Conservation (phyloP, 2,113 vertebrate genomes). For the Chrysemys picta region DNA sequence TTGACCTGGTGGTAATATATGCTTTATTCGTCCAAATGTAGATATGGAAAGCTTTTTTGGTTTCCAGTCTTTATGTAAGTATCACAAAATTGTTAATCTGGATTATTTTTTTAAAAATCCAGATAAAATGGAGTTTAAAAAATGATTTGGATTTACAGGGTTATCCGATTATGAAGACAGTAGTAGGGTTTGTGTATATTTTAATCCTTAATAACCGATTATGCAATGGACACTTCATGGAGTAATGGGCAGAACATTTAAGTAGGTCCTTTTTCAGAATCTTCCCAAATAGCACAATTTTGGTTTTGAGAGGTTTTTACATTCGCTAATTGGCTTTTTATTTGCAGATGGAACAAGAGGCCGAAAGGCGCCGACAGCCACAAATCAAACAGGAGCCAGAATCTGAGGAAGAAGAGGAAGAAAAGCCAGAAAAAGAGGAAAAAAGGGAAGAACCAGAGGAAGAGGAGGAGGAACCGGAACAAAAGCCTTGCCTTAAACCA, state of each 20-base stretch:
- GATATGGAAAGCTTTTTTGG: background rate
- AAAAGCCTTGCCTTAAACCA: constrained; percentile 94
- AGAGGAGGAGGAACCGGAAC: constrained; percentile 87
- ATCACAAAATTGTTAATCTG: background rate
- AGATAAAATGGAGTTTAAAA: background rate
- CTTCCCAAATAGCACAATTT: background rate
- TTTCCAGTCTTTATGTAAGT: background rate
- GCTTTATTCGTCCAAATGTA: background rate
- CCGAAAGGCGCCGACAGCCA: constrained; percentile 92
- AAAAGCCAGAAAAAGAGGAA: constrained; percentile 91
- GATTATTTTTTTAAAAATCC: background rate
- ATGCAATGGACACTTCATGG: background rate
- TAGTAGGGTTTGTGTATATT: background rate
- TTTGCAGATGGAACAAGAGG: constrained; percentile 97
- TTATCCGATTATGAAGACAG: background rate
- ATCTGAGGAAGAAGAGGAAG: constrained; percentile 86
- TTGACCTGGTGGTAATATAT: background rate
- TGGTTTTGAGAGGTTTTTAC: background rate
- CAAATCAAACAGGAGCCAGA: constrained; percentile 91
- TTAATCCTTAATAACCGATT: background rate
- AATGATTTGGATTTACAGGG: background rate
- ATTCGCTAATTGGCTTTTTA: constrained; percentile 17
- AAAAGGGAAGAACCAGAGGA: constrained; percentile 89
- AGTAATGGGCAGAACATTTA: background rate
- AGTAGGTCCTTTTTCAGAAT: background rate